A percentile compares a stretch with the other conserved stretches of the same genome.
These are phyloP conservation scores for Caenorhabditis inopinata DNA, from an alignment of 1,140 invertebrate species.

Conservation along the genomic window DNA sequence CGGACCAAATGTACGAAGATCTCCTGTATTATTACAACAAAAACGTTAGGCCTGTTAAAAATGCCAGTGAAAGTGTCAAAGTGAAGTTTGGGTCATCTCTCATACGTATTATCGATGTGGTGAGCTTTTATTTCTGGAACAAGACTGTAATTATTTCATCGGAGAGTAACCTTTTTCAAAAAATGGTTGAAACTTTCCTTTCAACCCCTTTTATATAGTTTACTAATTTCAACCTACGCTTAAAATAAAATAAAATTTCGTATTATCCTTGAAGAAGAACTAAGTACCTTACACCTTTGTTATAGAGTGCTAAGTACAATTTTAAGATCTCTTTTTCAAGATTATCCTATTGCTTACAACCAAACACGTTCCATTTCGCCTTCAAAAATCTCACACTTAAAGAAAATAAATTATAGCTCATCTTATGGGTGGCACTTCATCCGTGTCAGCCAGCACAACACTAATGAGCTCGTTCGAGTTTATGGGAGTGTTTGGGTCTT, in stretches of 20 bases:
- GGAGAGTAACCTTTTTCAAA: no score
- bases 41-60: constrained; percentile 86
- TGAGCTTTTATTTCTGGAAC: constrained; percentile 58
- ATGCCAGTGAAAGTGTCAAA: constrained; percentile 87
- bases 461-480: constrained; percentile 20
- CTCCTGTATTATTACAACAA: constrained; percentile 93
- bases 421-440: neutral
- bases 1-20: constrained; percentile 73
- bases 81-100: constrained; percentile 79
- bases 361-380: neutral
- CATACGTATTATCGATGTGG: constrained; percentile 70
- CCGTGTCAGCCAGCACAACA: constrained; percentile 6
- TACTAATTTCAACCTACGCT: no score
- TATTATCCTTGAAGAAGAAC: no score
- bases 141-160: neutral
- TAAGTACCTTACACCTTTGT: neutral
- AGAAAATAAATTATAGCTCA: constrained; percentile 1
- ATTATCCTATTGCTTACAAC: neutral
- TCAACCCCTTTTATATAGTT: no score
- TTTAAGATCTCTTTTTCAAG: neutral
- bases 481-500: neutral
- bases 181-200: no score
- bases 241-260: no score
- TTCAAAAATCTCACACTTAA: neutral
- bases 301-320: neutral